Base-by-base conservation (phyloP, 2,113 vertebrate species). In the Phodopus roborovskii region DNA sequence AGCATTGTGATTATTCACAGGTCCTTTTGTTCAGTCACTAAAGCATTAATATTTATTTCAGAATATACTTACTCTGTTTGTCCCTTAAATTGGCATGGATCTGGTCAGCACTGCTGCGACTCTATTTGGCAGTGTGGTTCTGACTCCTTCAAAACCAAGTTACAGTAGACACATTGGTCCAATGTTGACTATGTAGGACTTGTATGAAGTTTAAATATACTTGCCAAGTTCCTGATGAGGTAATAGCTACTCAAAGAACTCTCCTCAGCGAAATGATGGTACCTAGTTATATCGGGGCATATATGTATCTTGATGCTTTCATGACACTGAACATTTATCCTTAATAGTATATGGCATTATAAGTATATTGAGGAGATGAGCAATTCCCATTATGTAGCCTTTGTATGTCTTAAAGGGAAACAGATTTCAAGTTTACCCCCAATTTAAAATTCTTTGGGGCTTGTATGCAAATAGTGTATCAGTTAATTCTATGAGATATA, bases 21-120 rank as follows among this genome's bases (percentile, higher is more conserved):
- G 3, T 95, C 90, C 90, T 88, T 97, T 77, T 75, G 20, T 81
- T 64, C 33, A 92, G 70, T 86, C 62, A 90, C 30, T 82, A 8
- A 66, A 78, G 45, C 56, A 97, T 78, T 97, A 81, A 53, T 84
- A 73, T 96, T 94, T 96, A 94, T 84, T 90, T 58, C 71, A n/a
- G 22, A 42, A 92, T 82, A 58, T 60, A 68, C 5, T 75, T 90
- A 28, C 28, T 86, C 36, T 91, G 17, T 42, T 4, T 95, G 11
- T 48, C 4, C 19, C 28, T 86, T 92, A 68, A 81, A 84, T 78
- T 45, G 39, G 17, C 68, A 84, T 13, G 30, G 8, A 39, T 7
- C 79, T 88, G 28, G 3, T 53, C 81, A 86, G 17, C 39, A 9
- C 19, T 56, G 6, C 45, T 36, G 12, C 15, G 4, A 94, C 6